Evolutionary conservation across 23 tunicate species (phyloP).

Genomic region (Phallusia fumigata): DNA sequence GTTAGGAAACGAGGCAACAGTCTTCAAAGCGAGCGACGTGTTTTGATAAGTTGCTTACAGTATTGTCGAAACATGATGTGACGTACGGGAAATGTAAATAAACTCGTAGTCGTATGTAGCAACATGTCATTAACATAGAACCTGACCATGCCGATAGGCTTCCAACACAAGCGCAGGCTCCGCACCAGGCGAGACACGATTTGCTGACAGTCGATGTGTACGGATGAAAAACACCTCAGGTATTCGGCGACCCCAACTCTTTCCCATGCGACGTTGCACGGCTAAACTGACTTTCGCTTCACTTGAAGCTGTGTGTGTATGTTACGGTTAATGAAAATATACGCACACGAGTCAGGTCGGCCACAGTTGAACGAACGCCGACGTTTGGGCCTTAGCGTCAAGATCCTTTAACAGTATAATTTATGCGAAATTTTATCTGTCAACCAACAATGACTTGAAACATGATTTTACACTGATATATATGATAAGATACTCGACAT

Average conservation of each 20-base stretch:
- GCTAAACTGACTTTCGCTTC: constrained; percentile 9
- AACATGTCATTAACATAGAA: too few species aligned
- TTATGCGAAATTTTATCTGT: too few species aligned
- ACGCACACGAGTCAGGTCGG: neutral
- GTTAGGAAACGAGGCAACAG: neutral
- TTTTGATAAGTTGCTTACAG: neutral
- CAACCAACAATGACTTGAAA: too few species aligned
- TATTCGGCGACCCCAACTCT: neutral
- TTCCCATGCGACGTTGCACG: neutral
- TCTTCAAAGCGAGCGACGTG: neutral
- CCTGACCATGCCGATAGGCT: too few species aligned
- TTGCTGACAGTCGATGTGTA: too few species aligned
- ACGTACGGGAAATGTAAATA: constrained; percentile 8
- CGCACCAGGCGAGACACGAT: too few species aligned
- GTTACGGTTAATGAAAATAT: constrained; percentile 7
- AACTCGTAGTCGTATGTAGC: neutral
- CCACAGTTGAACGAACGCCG: constrained; percentile 8
- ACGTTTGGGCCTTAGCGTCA: neutral
- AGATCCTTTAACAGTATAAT: neutral
- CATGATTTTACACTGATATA: too few species aligned
- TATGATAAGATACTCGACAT: too few species aligned
- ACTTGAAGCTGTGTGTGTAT: neutral
- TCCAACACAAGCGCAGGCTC: too few species aligned
- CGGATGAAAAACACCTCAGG: constrained; percentile 1
- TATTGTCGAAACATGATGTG: neutral